phyloP scores from a whole-genome alignment of 2,113 vertebrate genomes.

The Carassius auratus region DNA sequence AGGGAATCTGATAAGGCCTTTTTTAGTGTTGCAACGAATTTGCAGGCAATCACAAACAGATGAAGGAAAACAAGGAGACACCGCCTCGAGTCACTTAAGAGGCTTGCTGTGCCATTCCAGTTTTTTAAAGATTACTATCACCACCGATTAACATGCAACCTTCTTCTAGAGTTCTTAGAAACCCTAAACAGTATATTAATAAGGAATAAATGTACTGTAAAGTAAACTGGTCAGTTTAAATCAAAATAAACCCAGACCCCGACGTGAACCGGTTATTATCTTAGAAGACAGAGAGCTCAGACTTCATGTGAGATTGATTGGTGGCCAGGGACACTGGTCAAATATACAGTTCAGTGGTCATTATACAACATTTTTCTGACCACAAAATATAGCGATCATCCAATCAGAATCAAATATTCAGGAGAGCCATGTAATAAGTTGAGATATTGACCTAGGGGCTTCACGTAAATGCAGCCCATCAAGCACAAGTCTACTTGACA shows the following conservation, averaged over 20 bases:
- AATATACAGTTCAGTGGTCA: neutral
- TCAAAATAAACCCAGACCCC: neutral
- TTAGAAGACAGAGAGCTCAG: neutral
- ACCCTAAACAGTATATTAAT: neutral
- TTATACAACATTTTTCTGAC: neutral
- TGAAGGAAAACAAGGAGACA: conserved; percentile 19
- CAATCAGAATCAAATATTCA: conserved; percentile 8
- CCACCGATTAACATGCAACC: neutral
- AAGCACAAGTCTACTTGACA: conserved; percentile 16
- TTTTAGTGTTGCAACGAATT: conserved; percentile 6
- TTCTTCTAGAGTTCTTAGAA: neutral
- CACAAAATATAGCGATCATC: neutral
- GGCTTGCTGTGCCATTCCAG: neutral
- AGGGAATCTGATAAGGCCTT: conserved; percentile 15
- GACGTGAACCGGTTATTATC: neutral
- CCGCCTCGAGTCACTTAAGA: neutral
- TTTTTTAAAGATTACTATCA: conserved; percentile 20
- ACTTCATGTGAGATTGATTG: neutral
- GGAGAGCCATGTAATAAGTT: neutral
- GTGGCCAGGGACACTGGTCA: neutral
- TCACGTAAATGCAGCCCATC: conserved; percentile 21
- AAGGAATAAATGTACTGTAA: neutral
- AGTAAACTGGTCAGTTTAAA: neutral
- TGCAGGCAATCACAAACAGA: conserved; percentile 28
- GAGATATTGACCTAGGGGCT: conserved; percentile 13